A percentile compares a stretch with the other conserved stretches of the same genome.
phyloP scores from a whole-genome alignment of 2,888 invertebrate genomes.

The Metellina segmentata region DNA sequence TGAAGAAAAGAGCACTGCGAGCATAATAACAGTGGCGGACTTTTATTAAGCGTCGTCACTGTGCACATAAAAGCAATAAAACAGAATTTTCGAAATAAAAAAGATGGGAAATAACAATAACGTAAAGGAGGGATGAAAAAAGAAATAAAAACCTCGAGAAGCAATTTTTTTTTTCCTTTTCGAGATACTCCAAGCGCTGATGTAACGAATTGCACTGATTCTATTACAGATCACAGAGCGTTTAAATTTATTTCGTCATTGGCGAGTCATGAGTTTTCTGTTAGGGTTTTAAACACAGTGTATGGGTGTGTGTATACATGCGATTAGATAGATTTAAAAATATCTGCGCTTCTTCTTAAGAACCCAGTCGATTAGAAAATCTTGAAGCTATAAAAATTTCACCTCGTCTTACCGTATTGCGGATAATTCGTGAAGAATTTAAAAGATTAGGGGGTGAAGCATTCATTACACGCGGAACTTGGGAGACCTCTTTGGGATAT shows the following conservation, averaged over 20 bases:
- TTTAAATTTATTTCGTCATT: constrained; percentile 74
- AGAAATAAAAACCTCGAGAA: constrained; percentile 25
- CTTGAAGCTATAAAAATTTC: constrained; percentile 74
- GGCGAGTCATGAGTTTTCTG: constrained; percentile 42
- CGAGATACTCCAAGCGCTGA: constrained; percentile 26
- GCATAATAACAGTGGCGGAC: constrained; percentile 57
- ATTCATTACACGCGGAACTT: constrained; percentile 26
- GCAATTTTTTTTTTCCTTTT: constrained; percentile 41
- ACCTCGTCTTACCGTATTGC: constrained; percentile 54
- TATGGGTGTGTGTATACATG: constrained; percentile 73
- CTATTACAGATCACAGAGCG: constrained; percentile 75
- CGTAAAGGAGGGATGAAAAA: not conserved
- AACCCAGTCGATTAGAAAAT: constrained; percentile 75
- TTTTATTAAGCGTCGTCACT: constrained; percentile 73
- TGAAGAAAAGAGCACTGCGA: constrained; percentile 35
- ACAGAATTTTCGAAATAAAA: constrained; percentile 65
- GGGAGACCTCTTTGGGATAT: not conserved
- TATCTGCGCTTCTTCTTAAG: constrained; percentile 61
- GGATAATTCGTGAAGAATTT: constrained; percentile 64
- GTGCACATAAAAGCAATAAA: constrained; percentile 69
- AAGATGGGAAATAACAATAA: constrained; percentile 68
- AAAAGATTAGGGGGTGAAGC: constrained; percentile 60
- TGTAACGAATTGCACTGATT: constrained; percentile 73
- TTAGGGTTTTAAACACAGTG: constrained; percentile 66
- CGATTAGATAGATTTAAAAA: constrained; percentile 76